Percentiles rank a stretch among this genome's conserved stretches.
These are phyloP conservation scores for Syncerus caffer DNA, from an alignment of 2,797 vertebrate species.

Conservation along the genomic window DNA sequence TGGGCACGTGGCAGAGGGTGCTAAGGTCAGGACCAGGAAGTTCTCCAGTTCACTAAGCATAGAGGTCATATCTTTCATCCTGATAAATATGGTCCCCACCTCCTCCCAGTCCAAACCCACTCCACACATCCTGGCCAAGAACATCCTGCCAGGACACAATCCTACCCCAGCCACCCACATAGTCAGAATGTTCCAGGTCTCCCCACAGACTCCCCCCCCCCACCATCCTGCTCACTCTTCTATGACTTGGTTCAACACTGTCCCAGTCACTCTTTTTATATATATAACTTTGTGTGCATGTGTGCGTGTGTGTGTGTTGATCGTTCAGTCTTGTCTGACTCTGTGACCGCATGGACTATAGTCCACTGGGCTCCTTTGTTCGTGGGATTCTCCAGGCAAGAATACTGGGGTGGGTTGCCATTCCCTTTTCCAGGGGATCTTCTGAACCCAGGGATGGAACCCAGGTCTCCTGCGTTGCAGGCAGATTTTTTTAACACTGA, in stretches of 20 bases:
- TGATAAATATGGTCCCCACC: neutral
- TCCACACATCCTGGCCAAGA: neutral
- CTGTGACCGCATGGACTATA: neutral
- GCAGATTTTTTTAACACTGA: neutral
- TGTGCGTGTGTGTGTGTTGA: neutral
- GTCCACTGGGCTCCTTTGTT: neutral
- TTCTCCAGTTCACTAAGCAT: neutral
- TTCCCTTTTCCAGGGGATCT: neutral
- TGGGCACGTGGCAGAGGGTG: neutral
- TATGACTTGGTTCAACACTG: neutral
- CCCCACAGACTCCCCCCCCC: neutral
- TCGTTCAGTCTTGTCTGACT: neutral
- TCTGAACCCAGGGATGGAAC: neutral
- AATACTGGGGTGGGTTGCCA: neutral
- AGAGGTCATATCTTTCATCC: neutral
- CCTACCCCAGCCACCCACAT: neutral
- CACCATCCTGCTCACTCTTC: accelerated
- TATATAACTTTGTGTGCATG: neutral
- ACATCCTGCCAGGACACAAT: too few species aligned
- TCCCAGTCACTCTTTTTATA: neutral
- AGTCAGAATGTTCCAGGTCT: neutral
- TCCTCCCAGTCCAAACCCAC: neutral
- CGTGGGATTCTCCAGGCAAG: neutral
- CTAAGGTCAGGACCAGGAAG: neutral
- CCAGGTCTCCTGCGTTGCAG: neutral